Evolutionary conservation across 2,888 invertebrate genomes (phyloP).

Genomic region (Cataglyphis albicans): DNA sequence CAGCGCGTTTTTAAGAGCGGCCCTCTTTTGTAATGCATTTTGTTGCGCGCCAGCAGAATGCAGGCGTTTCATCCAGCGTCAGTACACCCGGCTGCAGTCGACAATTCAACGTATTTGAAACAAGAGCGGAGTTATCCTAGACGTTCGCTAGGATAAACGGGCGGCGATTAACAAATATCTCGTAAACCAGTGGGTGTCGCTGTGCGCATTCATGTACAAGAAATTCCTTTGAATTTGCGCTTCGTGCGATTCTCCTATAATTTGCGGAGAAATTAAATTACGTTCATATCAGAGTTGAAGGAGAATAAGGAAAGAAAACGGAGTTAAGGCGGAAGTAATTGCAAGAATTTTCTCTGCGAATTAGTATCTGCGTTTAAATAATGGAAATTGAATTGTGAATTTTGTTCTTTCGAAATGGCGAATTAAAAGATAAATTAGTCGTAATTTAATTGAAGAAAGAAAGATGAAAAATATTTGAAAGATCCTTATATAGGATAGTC

Average conservation of each 20-base stretch:
- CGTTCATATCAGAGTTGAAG: slow-evolving; percentile 3
- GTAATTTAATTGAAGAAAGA: not conserved
- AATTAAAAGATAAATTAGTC: slow-evolving; percentile 19
- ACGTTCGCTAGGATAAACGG: slow-evolving; percentile 5
- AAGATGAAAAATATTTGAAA: not conserved
- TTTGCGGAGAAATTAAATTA: slow-evolving; percentile 40
- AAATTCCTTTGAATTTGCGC: not conserved
- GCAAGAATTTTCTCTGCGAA: slow-evolving; percentile 20
- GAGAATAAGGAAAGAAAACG: not conserved
- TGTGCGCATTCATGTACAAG: not conserved
- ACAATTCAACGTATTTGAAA: slow-evolving; percentile 34
- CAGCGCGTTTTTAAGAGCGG: slow-evolving; percentile 12
- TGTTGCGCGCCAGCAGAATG: not conserved
- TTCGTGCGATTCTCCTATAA: slow-evolving; percentile 16
- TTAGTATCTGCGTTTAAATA: slow-evolving; percentile 28
- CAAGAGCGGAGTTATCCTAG: not conserved
- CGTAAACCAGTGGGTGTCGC: not conserved
- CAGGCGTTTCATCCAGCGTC: not conserved
- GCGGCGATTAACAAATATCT: slow-evolving; percentile 20
- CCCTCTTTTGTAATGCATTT: not conserved
- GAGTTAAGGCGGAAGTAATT: slow-evolving; percentile 13
- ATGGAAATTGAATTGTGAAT: slow-evolving; percentile 21
- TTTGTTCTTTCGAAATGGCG: slow-evolving; percentile 7
- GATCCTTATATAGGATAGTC: not conserved
- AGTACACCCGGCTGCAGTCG: not conserved